Evolutionary conservation across 2,888 invertebrate genomes (phyloP), one percentile per base, ranked within the genome.

Genomic region (Eupithecia subumbrata): DNA sequence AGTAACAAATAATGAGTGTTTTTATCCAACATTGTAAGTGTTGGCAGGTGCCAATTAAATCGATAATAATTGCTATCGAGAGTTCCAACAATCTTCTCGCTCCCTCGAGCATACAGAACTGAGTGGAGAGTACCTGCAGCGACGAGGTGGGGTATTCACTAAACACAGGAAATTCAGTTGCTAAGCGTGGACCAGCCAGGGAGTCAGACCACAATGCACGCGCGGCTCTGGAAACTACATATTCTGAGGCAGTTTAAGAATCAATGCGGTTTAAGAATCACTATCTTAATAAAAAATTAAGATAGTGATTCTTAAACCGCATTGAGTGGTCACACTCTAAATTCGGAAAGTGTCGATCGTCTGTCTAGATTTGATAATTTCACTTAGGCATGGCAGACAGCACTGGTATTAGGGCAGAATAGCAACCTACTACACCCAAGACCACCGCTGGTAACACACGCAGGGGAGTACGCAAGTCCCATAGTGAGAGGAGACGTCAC

Each of bases 11-110:
- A 64, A 64, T 34, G 64, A 68, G 37, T 40, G 67, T 67, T 67
- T 67, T 40, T n/a, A 30, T 45, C 14, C 67, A 67, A 40, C 67
- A 22, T 22, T 16, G 25, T 25, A 22, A 43, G n/a, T 43, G 30
- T 9, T 16, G 67, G 67, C 68, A 72, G 48, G 66, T 72, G 64
- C 60, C 72, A 76, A 78, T 78, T 76, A 71, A 30, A 74, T 76
- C 78, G 63, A 64, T 43, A 45, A 74, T 76, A 75, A 68, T 70
- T 76, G 76, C 74, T 76, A 76, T 74, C 74, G 72, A 73, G 72
- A 74, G 72, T 76, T 40, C 22, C 18, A 34, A 34, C 69, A 76
- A 68, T 68, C 68, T 25, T 68, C 43, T 43, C 72, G 75, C 76
- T 73, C 70, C 63, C 68, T 16, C 34, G 45, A 68, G 14, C 68